Percentiles rank a stretch among this genome's conserved stretches.
These are phyloP conservation scores for Pangasianodon gigas DNA, from an alignment of 2,113 vertebrate species.

Conservation along the genomic window DNA sequence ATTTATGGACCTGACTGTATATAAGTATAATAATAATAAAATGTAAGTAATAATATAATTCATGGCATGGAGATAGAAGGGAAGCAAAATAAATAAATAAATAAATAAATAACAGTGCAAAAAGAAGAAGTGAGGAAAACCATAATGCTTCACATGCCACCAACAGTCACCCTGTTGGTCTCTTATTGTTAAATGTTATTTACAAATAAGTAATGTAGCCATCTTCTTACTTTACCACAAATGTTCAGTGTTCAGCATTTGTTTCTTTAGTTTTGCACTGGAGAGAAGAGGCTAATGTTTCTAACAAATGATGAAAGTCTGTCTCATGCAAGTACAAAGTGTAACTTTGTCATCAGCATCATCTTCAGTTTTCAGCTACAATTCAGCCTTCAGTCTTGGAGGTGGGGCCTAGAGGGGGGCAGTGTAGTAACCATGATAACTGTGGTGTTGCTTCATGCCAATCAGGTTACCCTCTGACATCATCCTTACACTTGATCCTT, in stretches of 20 bases:
- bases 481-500: neutral
- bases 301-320: neutral
- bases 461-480: neutral
- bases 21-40: too few relatives aligned
- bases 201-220: too few relatives aligned
- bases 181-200: neutral
- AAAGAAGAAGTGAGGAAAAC: neutral
- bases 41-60: too few relatives aligned
- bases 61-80: neutral
- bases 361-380: neutral
- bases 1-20: too few relatives aligned
- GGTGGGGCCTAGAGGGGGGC: neutral
- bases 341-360: neutral
- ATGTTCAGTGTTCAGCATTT: neutral
- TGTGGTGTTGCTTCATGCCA: neutral
- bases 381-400: neutral
- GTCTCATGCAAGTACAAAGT: neutral
- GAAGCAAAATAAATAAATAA: neutral
- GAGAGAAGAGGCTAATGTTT: neutral
- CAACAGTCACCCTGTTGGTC: neutral
- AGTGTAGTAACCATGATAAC: neutral
- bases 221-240: neutral
- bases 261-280: neutral
- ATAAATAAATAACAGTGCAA: too few relatives aligned
- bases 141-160: neutral